Evolutionary conservation across 2,888 invertebrate genomes (phyloP).

Genomic region (Coleophora deauratella): DNA sequence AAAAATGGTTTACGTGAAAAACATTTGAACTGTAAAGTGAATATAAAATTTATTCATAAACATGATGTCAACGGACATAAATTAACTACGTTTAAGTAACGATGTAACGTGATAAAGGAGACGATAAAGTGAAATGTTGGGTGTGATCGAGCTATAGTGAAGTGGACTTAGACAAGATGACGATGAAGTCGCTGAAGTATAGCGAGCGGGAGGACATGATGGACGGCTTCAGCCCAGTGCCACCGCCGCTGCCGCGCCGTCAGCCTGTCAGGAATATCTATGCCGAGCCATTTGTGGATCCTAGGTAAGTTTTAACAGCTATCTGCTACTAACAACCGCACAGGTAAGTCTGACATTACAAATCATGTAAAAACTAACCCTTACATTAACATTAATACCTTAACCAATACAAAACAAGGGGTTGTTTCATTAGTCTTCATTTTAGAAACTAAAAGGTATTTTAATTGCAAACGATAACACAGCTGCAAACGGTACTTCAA

Average conservation of each 20-base stretch:
- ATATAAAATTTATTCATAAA: slow-evolving; percentile 18
- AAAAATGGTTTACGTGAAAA: slow-evolving; percentile 3
- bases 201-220: slow-evolving; percentile 71
- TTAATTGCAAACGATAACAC: too few species aligned
- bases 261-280: slow-evolving; percentile 78
- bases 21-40: slow-evolving; percentile 27
- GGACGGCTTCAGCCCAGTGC: slow-evolving; percentile 73
- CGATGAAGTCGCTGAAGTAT: slow-evolving; percentile 76
- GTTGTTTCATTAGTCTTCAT: neutral
- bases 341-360: slow-evolving; percentile 10
- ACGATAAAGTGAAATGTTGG: slow-evolving; percentile 50
- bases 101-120: slow-evolving; percentile 58
- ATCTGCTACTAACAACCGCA: slow-evolving; percentile 17
- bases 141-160: slow-evolving; percentile 46
- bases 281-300: slow-evolving; percentile 78
- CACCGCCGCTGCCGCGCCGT: slow-evolving; percentile 77
- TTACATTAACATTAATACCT: neutral
- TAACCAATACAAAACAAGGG: neutral
- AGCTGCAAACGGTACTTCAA: neutral
- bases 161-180: slow-evolving; percentile 69
- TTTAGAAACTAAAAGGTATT: too few species aligned
- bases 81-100: slow-evolving; percentile 40
- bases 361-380: neutral
- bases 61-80: slow-evolving; percentile 31
- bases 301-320: slow-evolving; percentile 53